Percentiles rank a stretch among this genome's conserved stretches.
phyloP scores from a whole-genome alignment of 2,113 vertebrate species.

The Vanacampus margaritifer region DNA sequence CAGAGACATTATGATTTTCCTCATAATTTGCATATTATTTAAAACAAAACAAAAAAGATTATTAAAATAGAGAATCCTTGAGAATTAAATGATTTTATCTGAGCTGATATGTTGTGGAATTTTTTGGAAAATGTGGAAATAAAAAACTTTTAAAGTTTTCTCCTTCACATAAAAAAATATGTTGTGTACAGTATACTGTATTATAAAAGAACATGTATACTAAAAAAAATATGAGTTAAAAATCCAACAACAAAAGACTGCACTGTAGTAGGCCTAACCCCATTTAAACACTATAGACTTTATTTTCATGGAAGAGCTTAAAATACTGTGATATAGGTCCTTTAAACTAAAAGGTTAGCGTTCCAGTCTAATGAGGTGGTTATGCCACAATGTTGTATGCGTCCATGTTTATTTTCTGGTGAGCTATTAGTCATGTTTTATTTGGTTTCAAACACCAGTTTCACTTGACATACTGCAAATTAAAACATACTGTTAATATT shows the following conservation, averaged over 20 bases:
- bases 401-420: not conserved
- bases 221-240: too few species aligned
- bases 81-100: not conserved
- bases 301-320: too few species aligned
- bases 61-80: not conserved
- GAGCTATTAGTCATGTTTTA: not conserved
- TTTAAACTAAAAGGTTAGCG: not conserved
- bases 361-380: not conserved
- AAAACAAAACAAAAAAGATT: constrained; percentile 1
- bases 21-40: constrained; percentile 2
- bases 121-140: constrained; percentile 1
- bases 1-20: constrained; percentile 14
- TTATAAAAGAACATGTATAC: not conserved
- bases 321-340: too few species aligned
- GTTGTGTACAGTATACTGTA: not conserved
- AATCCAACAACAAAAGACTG: too few species aligned
- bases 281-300: too few species aligned
- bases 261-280: too few species aligned
- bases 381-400: not conserved
- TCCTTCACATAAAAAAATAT: not conserved
- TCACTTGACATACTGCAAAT: not conserved
- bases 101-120: constrained; percentile 1
- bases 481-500: not conserved
- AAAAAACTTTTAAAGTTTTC: not conserved
- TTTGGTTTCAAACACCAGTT: not conserved